These are phyloP conservation scores for Pandemis heparana DNA, from an alignment of 2,888 invertebrate genomes.

Conservation along the genomic window DNA sequence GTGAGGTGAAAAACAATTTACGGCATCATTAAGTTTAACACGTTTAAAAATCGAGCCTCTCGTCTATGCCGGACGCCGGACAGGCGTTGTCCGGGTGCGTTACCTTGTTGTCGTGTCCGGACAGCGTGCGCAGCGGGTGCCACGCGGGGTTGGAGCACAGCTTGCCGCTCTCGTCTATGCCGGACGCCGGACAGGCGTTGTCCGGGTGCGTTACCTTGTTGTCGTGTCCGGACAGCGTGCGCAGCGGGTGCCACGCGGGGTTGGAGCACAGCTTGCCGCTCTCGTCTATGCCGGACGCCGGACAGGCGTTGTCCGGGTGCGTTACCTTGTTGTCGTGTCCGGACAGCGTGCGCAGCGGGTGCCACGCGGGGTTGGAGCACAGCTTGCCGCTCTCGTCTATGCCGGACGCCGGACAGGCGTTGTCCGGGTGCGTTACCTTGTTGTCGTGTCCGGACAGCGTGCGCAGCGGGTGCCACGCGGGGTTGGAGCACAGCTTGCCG, in stretches of 20 bases:
- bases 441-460: slow-evolving; percentile 98
- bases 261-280: no score
- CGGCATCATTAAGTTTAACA: no score
- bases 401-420: no score
- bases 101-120: not conserved
- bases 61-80: not conserved
- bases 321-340: slow-evolving; percentile 96
- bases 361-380: slow-evolving; percentile 99
- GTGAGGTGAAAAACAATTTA: no score
- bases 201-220: no score
- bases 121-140: slow-evolving; percentile 93
- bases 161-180: slow-evolving; percentile 85
- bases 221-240: no score
- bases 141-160: slow-evolving; percentile 98
- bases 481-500: slow-evolving; percentile 97
- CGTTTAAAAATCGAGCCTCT: no score
- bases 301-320: not conserved
- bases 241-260: no score
- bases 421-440: slow-evolving; percentile 80
- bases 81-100: not conserved
- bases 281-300: no score
- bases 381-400: slow-evolving; percentile 94
- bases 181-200: no score
- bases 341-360: slow-evolving; percentile 96
- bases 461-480: slow-evolving; percentile 98